Evolutionary conservation across 2,113 vertebrate species (phyloP).

Genomic region (Piaya cayana): DNA sequence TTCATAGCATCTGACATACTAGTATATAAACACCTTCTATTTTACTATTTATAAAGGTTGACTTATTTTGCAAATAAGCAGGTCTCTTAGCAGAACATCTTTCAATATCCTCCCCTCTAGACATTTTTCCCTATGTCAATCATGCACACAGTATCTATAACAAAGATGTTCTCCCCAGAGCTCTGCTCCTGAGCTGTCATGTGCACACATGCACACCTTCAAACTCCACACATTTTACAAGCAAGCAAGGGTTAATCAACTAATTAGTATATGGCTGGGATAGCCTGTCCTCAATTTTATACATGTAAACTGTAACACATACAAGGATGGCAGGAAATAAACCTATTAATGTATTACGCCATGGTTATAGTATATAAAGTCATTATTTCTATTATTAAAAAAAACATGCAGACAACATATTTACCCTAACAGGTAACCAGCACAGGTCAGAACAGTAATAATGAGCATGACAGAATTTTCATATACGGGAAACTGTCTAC

Average conservation of each 20-base stretch:
- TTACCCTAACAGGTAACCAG: neutral
- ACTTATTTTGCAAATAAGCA: neutral
- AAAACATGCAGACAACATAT: neutral
- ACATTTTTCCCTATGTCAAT: neutral
- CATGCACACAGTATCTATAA: neutral
- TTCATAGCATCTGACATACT: neutral
- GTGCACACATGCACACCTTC: neutral
- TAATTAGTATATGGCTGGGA: neutral
- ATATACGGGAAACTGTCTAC: neutral
- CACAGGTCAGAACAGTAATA: neutral
- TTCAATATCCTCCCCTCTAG: neutral
- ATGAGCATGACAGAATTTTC: neutral
- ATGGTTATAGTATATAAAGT: neutral
- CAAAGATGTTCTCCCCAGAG: neutral
- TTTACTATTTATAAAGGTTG: neutral
- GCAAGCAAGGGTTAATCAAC: neutral
- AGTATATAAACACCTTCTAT: neutral
- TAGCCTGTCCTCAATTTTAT: neutral
- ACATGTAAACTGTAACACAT: neutral
- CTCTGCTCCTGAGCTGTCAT: neutral
- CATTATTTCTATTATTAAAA: neutral
- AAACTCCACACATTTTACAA: neutral
- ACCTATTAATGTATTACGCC: neutral
- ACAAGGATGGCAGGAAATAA: neutral
- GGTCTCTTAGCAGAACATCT: neutral